phyloP scores from a whole-genome alignment of 2,113 vertebrate genomes.

The Poeciliopsis prolifica region DNA sequence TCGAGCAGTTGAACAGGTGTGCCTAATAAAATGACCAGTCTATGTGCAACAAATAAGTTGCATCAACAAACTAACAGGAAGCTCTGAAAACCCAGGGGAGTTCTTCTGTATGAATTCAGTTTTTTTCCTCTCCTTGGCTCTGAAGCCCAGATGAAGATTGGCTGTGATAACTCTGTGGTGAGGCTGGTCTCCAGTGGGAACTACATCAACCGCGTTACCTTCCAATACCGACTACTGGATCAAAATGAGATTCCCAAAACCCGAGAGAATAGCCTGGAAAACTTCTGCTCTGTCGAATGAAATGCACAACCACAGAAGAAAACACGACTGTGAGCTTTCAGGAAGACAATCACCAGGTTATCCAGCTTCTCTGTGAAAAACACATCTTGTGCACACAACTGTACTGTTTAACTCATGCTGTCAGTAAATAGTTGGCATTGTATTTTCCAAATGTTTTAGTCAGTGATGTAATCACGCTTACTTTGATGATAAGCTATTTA shows the following conservation, averaged over 20 bases:
- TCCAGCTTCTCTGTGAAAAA: constrained; percentile 55
- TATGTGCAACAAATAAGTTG: not conserved
- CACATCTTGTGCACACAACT: constrained; percentile 12
- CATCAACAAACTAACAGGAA: not conserved
- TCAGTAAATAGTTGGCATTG: constrained; percentile 47
- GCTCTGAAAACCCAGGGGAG: not conserved
- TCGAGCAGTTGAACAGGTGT: not conserved
- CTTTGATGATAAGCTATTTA: constrained; percentile 48
- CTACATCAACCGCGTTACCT: constrained; percentile 91
- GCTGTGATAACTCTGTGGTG: constrained; percentile 94
- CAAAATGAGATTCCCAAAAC: constrained; percentile 82
- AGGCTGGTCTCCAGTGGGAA: constrained; percentile 94
- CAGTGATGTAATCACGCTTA: constrained; percentile 7
- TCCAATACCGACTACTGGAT: constrained; percentile 90
- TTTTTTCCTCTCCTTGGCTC: constrained; percentile 24
- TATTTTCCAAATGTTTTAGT: constrained; percentile 46
- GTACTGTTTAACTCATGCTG: constrained; percentile 6
- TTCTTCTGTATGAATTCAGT: constrained; percentile 19
- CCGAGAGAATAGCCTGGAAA: constrained; percentile 87
- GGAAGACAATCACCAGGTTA: constrained; percentile 25
- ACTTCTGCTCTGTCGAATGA: constrained; percentile 83
- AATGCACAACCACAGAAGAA: constrained; percentile 16
- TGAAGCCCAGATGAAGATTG: constrained; percentile 93
- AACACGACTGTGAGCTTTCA: constrained; percentile 7
- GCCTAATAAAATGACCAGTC: not conserved